Evolutionary conservation across 2,797 vertebrate genomes (phyloP), one percentile per base, ranked within the genome.

Genomic region (Loriculus beryllinus): DNA sequence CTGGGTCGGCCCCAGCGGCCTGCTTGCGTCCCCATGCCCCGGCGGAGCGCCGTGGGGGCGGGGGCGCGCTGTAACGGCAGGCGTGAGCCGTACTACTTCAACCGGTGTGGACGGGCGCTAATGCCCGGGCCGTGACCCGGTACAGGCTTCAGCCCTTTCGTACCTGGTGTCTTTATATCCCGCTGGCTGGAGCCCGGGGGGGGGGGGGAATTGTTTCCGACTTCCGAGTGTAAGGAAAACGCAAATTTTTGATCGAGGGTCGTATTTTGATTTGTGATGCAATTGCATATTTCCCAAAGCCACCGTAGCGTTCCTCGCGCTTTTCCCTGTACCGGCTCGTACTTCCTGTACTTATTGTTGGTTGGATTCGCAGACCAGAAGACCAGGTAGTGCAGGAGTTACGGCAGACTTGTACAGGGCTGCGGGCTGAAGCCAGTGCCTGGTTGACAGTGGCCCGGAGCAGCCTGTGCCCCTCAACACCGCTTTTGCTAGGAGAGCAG

Each of bases 301-400:
- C 13, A 5, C 16, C 3, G 4, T 4, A 43, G 40, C 3, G 14
- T 22, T 70, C 56, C 56, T 28, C 13, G 48, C 49, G 39, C 52
- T 56, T 83, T 56, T 52, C 25, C 0, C 33, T 7, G 48, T 15
- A 0, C 9, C 11, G 8, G 4, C 14, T 28, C 2, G 7, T 7
- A 3, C 56, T 84, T 62, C 33, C 77, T 28, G 35, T 19, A 3
- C 3, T 31, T 71, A 5, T 4, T 29, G 31, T 26, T 6, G 14
- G 23, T 22, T 28, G 43, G 17, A 8, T 70, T 63, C 9, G 31
- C 47, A 21, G 81, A 26, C 12, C 40, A 4, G 40, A 23, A 76
- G n/a, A 14, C 1, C 67, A 5, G 75, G 59, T 25, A 14, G 60
- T 5, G 57, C 42, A 6, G 74, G 54, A n/a, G 42, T 12, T 47